Base-by-base conservation (phyloP, 2,888 invertebrate genomes). In the Chironomus riparius region DNA sequence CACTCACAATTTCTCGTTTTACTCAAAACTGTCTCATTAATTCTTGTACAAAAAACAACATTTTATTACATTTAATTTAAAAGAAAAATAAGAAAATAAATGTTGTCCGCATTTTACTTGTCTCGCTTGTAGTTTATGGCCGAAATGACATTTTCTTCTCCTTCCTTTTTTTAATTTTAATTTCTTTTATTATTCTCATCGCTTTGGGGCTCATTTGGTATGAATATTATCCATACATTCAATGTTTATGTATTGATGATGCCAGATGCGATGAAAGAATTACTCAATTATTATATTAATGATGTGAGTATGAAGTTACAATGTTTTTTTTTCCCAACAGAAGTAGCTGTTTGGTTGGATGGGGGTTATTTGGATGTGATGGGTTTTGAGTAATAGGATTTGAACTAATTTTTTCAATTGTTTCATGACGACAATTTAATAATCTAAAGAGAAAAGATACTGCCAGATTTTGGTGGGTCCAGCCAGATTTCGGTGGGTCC, bases 101-200 rank as follows among this genome's bases (percentile, higher is more conserved):
- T 38, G 48, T 47, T 74, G 74, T 74, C 74, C 65, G 68, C 74
- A 68, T 74, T 74, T 74, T 62, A 74, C 61, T 74, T 74, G 65
- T 73, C 38, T 38, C 38, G 15, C n/a, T 47, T 21, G 22, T 74
- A 47, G 28, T 74, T 74, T 68, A 68, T 74, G 38, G n/a, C 68
- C 47, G n/a, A 47, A 48, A 68, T 68, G 74, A 68, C 74, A 74
- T 68, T 68, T 47, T 47, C 65, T 48, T 65, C 24, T 24, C 5
- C 21, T 24, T 24, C n/a, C 38, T 38, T 38, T 38, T 38, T 38
- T 38, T 38, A 38, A 38, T 38, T 38, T 38, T 38, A 38, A 38
- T 38, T 38, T 38, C 38, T 38, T 38, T 38, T 38, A 28, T 28
- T 10, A 24, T 18, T 13, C 13, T 24, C 21, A 13, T 65, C 12